Evolutionary conservation across 2,888 invertebrate species (phyloP).

Genomic region (Drosophila merina): DNA sequence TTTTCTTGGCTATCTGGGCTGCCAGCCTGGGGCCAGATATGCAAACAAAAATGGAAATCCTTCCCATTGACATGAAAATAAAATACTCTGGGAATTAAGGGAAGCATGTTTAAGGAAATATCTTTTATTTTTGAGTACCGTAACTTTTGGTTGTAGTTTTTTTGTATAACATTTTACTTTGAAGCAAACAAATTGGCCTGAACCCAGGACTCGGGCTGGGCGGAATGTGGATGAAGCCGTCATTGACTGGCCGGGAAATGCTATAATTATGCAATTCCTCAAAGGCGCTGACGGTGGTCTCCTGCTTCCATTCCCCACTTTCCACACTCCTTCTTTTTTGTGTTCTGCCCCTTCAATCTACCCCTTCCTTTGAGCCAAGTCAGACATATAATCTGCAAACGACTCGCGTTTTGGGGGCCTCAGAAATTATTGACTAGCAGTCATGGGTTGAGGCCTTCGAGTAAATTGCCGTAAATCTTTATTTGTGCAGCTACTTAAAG

Average conservation of each 20-base stretch:
- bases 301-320: slow-evolving; percentile 11
- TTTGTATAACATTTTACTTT: slow-evolving; percentile 22
- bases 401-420: slow-evolving; percentile 56
- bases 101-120: background rate
- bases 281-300: slow-evolving; percentile 82
- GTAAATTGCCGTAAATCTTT: slow-evolving; percentile 78
- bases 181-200: slow-evolving; percentile 63
- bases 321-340: background rate
- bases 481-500: slow-evolving; percentile 80
- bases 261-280: slow-evolving; percentile 83
- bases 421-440: slow-evolving; percentile 74
- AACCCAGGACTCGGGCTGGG: slow-evolving; percentile 45
- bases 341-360: background rate
- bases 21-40: slow-evolving; percentile 30
- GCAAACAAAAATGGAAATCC: slow-evolving; percentile 5
- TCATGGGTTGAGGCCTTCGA: slow-evolving; percentile 59
- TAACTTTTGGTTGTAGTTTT: slow-evolving; percentile 29
- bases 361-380: slow-evolving; percentile 1
- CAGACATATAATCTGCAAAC: slow-evolving; percentile 67
- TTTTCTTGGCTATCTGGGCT: slow-evolving; percentile 35
- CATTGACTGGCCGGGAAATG: slow-evolving; percentile 60
- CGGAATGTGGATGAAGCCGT: slow-evolving; percentile 37
- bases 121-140: background rate
- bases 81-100: slow-evolving; percentile 13
- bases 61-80: background rate